Conservation (phyloP, 2,113 vertebrate genomes). For the Camarhynchus parvulus region DNA sequence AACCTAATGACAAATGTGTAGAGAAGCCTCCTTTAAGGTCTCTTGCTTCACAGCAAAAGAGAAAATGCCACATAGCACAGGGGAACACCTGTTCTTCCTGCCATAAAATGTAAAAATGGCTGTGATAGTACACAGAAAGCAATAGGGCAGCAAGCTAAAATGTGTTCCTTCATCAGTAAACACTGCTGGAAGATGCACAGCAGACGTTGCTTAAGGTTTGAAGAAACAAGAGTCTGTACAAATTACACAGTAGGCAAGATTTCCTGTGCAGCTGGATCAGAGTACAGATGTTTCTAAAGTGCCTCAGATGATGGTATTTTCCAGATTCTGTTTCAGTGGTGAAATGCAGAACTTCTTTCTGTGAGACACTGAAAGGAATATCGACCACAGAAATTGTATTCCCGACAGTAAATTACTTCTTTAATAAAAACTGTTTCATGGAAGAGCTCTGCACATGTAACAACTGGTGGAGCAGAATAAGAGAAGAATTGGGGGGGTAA, state of each 20-base stretch:
- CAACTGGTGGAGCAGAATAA: not conserved
- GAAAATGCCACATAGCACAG: not conserved
- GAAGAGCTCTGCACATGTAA: not conserved
- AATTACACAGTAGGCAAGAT: not conserved
- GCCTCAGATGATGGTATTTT: not conserved
- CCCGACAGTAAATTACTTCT: not conserved
- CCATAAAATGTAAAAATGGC: not conserved
- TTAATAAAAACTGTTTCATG: not conserved
- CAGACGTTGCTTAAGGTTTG: not conserved
- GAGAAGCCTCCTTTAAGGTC: not conserved
- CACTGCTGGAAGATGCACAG: not conserved
- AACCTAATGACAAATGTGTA: not conserved
- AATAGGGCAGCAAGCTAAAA: not conserved
- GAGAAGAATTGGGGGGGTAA: not conserved
- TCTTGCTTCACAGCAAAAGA: not conserved
- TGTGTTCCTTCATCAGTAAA: not conserved
- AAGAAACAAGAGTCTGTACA: not conserved
- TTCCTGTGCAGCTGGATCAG: not conserved
- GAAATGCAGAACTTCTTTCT: not conserved
- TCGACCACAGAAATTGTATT: not conserved
- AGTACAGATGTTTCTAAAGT: not conserved
- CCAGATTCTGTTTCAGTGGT: not conserved
- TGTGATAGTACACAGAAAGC: not conserved
- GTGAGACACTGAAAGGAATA: not conserved
- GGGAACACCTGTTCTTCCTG: not conserved